Base-by-base conservation (phyloP, 2,113 vertebrate genomes). In the Myanophis thanlyinensis region DNA sequence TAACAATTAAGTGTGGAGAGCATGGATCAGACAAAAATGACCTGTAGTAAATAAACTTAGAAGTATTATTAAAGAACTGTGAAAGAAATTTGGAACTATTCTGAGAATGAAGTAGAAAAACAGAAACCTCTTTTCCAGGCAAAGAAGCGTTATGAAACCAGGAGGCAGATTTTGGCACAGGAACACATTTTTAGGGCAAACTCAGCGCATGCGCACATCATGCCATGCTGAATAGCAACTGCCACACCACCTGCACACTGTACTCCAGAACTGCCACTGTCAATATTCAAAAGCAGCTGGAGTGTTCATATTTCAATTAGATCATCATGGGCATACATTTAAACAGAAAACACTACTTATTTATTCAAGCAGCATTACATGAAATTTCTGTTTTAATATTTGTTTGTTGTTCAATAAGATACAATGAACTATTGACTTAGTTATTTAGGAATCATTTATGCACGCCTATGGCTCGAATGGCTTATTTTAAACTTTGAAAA, bases 221-320 rank as follows among this genome's bases (percentile, higher is more conserved):
- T 96, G 95, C 95, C 96, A 96, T 96, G 95, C 94, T 95, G 94
- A 94, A 96, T 96, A 93, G 95, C 95, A 94, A 96, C 95, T 94
- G 95, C 94, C 96, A 94, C 94, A 95, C 95, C 96, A 97, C 96
- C 96, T 97, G 97, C 96, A 96, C 94, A 91, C 1, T 18, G 88
- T 94, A 95, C 96, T 97, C 96, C 94, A 95, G 94, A 96, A 96
- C 94, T 94, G 95, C 94, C 93, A 95, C 95, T 96, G 92, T 95
- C 90, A 96, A 96, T 93, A 96, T 94, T 96, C 94, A 96, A 95
- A 96, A 96, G 95, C 96, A 97, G 96, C 96, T 97, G 97, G 96
- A 96, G 96, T 96, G 95, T 96, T 96, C 96, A 96, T 97, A 94
- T 97, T 97, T 96, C 95, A 96, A 97, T 96, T 94, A 96, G 94